These are phyloP conservation scores for Limanda limanda DNA, from an alignment of 2,113 vertebrate species.

Conservation along the genomic window DNA sequence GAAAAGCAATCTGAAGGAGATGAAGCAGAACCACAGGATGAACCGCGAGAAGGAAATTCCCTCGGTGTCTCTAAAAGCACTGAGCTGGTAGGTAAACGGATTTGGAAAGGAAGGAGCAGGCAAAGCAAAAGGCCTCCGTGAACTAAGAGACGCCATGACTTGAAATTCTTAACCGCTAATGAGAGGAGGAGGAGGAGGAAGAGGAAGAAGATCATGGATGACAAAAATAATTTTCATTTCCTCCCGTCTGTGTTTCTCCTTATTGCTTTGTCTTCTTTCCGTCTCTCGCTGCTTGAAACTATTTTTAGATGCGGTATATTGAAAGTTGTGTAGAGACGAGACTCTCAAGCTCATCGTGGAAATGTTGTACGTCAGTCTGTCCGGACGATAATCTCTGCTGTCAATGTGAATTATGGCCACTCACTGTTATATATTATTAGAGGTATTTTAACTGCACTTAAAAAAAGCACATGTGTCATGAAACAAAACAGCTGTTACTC, in stretches of 20 bases:
- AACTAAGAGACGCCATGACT: constrained; percentile 43
- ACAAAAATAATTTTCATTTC: constrained; percentile 55
- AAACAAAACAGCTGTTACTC: constrained; percentile 49
- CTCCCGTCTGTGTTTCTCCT: constrained; percentile 30
- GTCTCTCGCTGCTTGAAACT: constrained; percentile 58
- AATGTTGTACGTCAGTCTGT: constrained; percentile 55
- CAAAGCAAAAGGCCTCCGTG: constrained; percentile 40
- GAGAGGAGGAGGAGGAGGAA: constrained; percentile 51
- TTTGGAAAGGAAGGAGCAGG: constrained; percentile 23
- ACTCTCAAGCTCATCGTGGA: constrained; percentile 42
- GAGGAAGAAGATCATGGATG: constrained; percentile 34
- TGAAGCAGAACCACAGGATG: constrained; percentile 29
- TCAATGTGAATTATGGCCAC: constrained; percentile 78
- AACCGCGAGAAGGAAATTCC: constrained; percentile 37
- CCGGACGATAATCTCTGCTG: constrained; percentile 53
- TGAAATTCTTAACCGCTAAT: constrained; percentile 51
- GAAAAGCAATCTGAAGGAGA: constrained; percentile 39
- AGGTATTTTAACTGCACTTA: constrained; percentile 64
- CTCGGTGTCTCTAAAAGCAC: constrained; percentile 30
- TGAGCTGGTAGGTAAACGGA: constrained; percentile 44
- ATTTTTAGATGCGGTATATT: constrained; percentile 68
- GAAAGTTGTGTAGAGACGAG: constrained; percentile 54
- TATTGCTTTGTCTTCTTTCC: constrained; percentile 59
- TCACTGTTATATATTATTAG: constrained; percentile 77
- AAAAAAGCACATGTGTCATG: constrained; percentile 71